These are phyloP conservation scores for Serripes groenlandicus DNA, from an alignment of 2,888 invertebrate genomes.

Conservation along the genomic window DNA sequence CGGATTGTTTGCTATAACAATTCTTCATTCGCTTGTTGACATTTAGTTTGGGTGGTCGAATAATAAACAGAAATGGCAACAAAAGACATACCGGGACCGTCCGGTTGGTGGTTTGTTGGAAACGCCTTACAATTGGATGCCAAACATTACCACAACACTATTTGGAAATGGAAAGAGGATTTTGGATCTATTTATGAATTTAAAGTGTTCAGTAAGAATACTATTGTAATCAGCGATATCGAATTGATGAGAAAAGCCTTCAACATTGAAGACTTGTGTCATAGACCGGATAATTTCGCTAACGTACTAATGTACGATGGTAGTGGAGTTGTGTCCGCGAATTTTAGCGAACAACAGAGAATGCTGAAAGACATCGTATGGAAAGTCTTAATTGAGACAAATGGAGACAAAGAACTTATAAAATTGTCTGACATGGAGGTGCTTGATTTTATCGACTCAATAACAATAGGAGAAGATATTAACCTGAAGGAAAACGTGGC, in stretches of 20 bases:
- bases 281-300: slow-evolving; percentile 8
- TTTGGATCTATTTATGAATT: slow-evolving; percentile 8
- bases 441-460: slow-evolving; percentile 3
- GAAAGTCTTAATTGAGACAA: not conserved
- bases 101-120: slow-evolving; percentile 3
- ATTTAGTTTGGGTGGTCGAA: too few relatives aligned
- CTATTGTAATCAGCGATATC: slow-evolving; percentile 1
- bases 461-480: not conserved
- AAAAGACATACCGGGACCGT: slow-evolving; percentile 4
- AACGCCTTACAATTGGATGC: not conserved
- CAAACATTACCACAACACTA: not conserved
- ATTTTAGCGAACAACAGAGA: slow-evolving; percentile 10
- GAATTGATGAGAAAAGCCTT: slow-evolving; percentile 10
- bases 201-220: not conserved
- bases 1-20: too few relatives aligned
- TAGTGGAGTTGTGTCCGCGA: slow-evolving; percentile 7
- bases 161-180: slow-evolving; percentile 19
- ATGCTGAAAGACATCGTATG: slow-evolving; percentile 1
- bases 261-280: slow-evolving; percentile 3
- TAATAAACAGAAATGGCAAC: too few relatives aligned
- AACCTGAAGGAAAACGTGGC: not conserved
- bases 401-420: not conserved
- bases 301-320: slow-evolving; percentile 19
- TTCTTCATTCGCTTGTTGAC: too few relatives aligned
- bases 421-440: slow-evolving; percentile 11